Evolutionary conservation across 2,113 vertebrate species (phyloP).

Genomic region (Heliornis fulica): DNA sequence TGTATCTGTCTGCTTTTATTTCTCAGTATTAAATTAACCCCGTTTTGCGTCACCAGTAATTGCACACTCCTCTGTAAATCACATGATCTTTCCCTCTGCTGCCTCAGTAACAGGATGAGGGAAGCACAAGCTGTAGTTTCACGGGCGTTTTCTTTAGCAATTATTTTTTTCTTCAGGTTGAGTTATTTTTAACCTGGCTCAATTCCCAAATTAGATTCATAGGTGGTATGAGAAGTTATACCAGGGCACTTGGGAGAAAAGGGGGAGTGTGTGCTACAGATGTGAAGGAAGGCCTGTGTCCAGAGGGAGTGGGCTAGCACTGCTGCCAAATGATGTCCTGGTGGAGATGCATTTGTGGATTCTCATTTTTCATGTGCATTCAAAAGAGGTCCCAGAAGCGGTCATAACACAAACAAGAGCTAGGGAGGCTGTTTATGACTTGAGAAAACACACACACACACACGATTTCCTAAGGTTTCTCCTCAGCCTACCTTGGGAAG

Average conservation of each 20-base stretch:
- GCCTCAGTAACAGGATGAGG: background rate
- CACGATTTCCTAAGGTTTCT: background rate
- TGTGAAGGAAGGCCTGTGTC: background rate
- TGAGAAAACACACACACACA: background rate
- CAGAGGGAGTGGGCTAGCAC: background rate
- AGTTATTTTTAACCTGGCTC: constrained; percentile 32
- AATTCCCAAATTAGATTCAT: background rate
- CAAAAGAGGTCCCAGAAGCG: background rate
- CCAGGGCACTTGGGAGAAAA: background rate
- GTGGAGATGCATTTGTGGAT: background rate
- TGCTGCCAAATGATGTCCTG: background rate
- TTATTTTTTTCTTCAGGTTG: background rate
- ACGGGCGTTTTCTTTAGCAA: background rate
- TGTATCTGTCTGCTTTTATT: background rate
- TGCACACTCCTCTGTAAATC: background rate
- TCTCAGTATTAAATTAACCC: background rate
- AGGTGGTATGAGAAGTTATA: background rate
- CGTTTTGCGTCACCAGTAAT: background rate
- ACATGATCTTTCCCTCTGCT: background rate
- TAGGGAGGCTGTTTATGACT: background rate
- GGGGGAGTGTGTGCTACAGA: background rate
- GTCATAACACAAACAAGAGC: background rate
- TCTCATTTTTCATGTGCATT: background rate
- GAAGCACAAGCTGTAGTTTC: background rate
- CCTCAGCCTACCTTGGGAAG: background rate